Evolutionary conservation across 2,797 vertebrate genomes (phyloP), one percentile per base, ranked within the genome.

Genomic region (Etheostoma perlongum): DNA sequence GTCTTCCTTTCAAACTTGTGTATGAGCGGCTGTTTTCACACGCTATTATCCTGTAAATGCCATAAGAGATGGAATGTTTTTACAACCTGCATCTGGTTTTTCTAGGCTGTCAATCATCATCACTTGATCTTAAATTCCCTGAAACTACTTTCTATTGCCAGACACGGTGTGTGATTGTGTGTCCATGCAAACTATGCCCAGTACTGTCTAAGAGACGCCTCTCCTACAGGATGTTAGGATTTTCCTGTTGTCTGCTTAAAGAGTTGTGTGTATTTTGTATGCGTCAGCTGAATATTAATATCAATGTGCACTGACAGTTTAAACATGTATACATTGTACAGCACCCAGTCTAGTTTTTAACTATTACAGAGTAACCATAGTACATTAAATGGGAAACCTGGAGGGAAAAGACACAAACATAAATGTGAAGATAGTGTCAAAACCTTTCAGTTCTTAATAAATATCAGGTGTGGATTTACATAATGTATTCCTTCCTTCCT

Each of bases 211-310:
- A 21, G 14, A 44, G 36, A 25, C 27, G 25, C 40, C n/a, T 2
- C 15, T 23, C 30, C 30, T 49, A 23, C 16, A 19, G 18, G 68
- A 71, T 65, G 59, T 74, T 54, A 14, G 47, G 12, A 74, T 62
- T 81, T n/a, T 9, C 30, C 23, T 12, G 12, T 33, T 46, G 14
- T 15, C 18, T 42, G 4, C 1, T 66, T 25, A 11, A 58, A 65
- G 46, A 63, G 27, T n/a, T 30, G 21, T 53, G 44, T 68, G 19
- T 30, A 0, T 55, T 58, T 48, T 54, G 19, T 48, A n/a, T 0
- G 1, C 30, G 48, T 70, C 15, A 14, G 11, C 0, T 46, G n/a
- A 64, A 46, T 30, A 40, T 57, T 36, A n/a, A 40, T 40, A 40
- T 40, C 11, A 40, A 12, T 12, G 18, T 48, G 16, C 11, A 16